Conservation (phyloP, 2,113 vertebrate species). For the Nothobranchius kuhntae region DNA sequence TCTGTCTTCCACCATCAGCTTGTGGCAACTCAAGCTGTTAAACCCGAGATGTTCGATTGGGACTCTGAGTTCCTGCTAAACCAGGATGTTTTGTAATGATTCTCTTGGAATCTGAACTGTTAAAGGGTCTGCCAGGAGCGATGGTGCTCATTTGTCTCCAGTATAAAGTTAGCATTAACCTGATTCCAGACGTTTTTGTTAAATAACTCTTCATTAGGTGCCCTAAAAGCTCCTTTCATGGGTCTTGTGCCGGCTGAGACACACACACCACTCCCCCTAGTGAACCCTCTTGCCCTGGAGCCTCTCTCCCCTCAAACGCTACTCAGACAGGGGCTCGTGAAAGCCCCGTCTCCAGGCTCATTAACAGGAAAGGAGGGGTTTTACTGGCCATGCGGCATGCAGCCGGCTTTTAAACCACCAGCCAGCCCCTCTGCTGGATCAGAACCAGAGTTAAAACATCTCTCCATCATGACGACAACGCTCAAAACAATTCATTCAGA, state of each 20-base stretch:
- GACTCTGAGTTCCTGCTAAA: too few species aligned
- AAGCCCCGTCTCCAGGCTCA: conserved; percentile 58
- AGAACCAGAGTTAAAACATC: conserved; percentile 46
- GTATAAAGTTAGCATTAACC: conserved; percentile 22
- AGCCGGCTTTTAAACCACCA: conserved; percentile 60
- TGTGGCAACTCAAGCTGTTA: too few species aligned
- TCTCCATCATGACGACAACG: conserved; percentile 44
- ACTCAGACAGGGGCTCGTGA: conserved; percentile 54
- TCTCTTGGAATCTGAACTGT: not conserved
- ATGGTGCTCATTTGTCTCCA: not conserved
- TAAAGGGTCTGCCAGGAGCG: not conserved
- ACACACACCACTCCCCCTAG: conserved; percentile 38
- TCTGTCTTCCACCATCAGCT: conserved; percentile 34
- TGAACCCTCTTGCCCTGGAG: conserved; percentile 42
- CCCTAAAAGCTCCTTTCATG: conserved; percentile 36
- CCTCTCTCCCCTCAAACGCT: conserved; percentile 55
- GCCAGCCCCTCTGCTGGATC: conserved; percentile 40
- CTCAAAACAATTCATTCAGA: conserved; percentile 13
- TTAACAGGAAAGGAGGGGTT: conserved; percentile 66
- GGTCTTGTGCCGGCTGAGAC: conserved; percentile 54
- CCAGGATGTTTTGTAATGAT: too few species aligned
- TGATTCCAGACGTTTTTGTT: conserved; percentile 33
- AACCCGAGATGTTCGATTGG: too few species aligned
- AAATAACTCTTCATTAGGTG: conserved; percentile 39
- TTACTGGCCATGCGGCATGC: conserved; percentile 67